Percentiles rank a stretch among this genome's conserved stretches.
Evolutionary conservation across 1,140 invertebrate species (phyloP).

Genomic region (Mya arenaria): DNA sequence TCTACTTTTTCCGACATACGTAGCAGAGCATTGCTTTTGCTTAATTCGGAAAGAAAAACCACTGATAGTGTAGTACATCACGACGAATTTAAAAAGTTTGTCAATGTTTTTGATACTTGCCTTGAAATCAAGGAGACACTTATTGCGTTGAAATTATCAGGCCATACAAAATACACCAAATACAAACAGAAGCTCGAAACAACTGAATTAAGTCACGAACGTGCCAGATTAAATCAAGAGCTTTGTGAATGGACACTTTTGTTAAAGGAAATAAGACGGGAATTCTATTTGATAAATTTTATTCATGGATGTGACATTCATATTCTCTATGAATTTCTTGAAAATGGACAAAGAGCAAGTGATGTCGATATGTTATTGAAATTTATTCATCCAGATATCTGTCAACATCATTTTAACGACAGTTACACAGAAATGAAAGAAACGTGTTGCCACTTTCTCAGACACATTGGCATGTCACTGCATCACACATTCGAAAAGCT

Average conservation of each 20-base stretch:
- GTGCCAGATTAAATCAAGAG: neutral
- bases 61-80: slow-evolving; percentile 3
- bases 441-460: neutral
- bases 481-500: neutral
- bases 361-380: slow-evolving; percentile 9
- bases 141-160: slow-evolving; percentile 22
- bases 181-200: slow-evolving; percentile 15
- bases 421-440: neutral
- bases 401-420: neutral
- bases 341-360: neutral
- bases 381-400: slow-evolving; percentile 35
- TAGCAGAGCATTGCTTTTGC: slow-evolving; percentile 60
- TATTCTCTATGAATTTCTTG: slow-evolving; percentile 23
- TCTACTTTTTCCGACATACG: slow-evolving; percentile 61
- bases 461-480: neutral
- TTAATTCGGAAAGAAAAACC: slow-evolving; percentile 45
- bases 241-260: slow-evolving; percentile 8
- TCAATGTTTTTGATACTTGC: slow-evolving; percentile 31
- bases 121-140: slow-evolving; percentile 21
- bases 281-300: slow-evolving; percentile 54
- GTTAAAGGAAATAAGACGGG: neutral
- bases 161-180: slow-evolving; percentile 30
- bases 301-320: slow-evolving; percentile 39
- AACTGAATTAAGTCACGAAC: neutral
- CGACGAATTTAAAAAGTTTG: slow-evolving; percentile 46